Evolutionary conservation across 2,113 vertebrate species (phyloP).

Genomic region (Ictalurus punctatus): DNA sequence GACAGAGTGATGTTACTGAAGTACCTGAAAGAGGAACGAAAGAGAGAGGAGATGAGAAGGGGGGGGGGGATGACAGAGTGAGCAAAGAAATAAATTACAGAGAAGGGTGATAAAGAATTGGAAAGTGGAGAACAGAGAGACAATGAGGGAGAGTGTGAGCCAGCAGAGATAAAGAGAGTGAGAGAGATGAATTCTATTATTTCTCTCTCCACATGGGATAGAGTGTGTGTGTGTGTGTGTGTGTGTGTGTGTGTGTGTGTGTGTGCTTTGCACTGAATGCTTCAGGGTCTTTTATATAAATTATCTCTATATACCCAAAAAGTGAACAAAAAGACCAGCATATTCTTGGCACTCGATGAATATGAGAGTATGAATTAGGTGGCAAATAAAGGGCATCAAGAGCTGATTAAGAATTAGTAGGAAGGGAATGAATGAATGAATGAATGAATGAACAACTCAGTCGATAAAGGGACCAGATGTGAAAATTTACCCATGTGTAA

Average conservation of each 20-base stretch:
- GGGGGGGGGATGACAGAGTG: background rate
- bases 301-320: constrained; percentile 28
- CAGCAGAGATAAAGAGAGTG: constrained; percentile 44
- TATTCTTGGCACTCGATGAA: constrained; percentile 21
- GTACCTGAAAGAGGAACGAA: constrained; percentile 72
- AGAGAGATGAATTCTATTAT: constrained; percentile 50
- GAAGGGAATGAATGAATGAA: constrained; percentile 9
- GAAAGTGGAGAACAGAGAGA: constrained; percentile 38
- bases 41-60: background rate
- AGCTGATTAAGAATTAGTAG: background rate
- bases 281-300: constrained; percentile 45
- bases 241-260: background rate
- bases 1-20: constrained; percentile 94
- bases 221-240: constrained; percentile 2
- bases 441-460: background rate
- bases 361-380: background rate
- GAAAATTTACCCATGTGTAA: background rate
- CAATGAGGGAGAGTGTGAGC: constrained; percentile 42
- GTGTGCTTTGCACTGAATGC: constrained; percentile 44
- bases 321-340: constrained; percentile 19
- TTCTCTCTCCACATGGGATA: constrained; percentile 47
- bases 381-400: background rate
- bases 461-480: background rate
- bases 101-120: constrained; percentile 41
- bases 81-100: constrained; percentile 35